Percentiles rank a stretch among this genome's conserved stretches.
Evolutionary conservation across 2,797 vertebrate species (phyloP).

Genomic region (Tragelaphus oryx): DNA sequence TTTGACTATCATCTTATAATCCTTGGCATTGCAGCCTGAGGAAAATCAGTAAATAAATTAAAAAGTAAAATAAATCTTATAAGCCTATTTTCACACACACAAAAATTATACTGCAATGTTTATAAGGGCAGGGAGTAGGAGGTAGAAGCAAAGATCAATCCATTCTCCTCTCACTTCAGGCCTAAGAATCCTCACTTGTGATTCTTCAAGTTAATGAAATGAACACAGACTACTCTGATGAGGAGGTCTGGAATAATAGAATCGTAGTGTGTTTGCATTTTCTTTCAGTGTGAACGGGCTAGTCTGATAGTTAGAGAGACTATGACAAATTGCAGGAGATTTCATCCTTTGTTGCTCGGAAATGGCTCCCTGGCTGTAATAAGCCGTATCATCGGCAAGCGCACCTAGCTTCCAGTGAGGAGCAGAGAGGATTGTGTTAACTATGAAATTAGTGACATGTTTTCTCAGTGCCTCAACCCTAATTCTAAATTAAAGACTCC

Average conservation of each 20-base stretch:
- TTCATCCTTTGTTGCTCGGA: slow-evolving; percentile 36
- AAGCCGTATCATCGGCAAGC: background rate
- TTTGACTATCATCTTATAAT: background rate
- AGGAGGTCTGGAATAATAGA: slow-evolving; percentile 34
- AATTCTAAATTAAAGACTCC: background rate
- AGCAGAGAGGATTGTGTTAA: background rate
- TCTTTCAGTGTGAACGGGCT: slow-evolving; percentile 23
- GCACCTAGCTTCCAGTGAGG: background rate
- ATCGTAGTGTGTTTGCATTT: slow-evolving; percentile 43
- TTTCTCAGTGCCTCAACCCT: background rate
- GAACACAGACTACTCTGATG: slow-evolving; percentile 44
- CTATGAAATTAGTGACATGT: background rate
- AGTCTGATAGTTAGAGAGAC: slow-evolving; percentile 38
- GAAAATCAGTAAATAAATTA: slow-evolving; percentile 26
- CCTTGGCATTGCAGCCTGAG: background rate
- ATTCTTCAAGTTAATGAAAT: slow-evolving; percentile 53
- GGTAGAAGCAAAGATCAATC: background rate
- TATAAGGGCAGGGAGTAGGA: background rate
- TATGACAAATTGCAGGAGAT: slow-evolving; percentile 35
- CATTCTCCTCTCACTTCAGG: background rate
- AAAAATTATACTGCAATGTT: background rate
- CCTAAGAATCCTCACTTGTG: slow-evolving; percentile 30
- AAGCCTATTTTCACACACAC: slow-evolving; percentile 13
- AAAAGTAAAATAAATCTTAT: slow-evolving; percentile 47
- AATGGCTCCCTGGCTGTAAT: background rate